Conservation (phyloP, 2,888 invertebrate genomes). For the Sphecodes monilicornis region DNA sequence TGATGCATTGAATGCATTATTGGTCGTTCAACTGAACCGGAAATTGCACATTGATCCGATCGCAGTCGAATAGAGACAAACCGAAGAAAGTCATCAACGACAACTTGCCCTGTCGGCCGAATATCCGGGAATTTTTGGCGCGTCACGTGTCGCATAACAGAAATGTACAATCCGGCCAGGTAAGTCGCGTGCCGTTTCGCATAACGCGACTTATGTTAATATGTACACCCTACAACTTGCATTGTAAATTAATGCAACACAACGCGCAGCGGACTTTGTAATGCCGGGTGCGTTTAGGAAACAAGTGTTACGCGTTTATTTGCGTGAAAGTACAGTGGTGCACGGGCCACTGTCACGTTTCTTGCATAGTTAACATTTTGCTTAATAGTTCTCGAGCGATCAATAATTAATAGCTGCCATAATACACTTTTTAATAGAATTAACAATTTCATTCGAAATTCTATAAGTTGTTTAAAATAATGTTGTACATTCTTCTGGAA, state of each 20-base stretch:
- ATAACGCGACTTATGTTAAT: slow-evolving; percentile 73
- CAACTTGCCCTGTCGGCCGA: not conserved
- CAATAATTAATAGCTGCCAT: not conserved
- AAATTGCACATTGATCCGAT: slow-evolving; percentile 13
- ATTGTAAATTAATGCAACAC: slow-evolving; percentile 67
- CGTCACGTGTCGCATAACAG: not conserved
- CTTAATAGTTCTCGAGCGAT: not conserved
- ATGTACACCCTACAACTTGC: slow-evolving; percentile 56
- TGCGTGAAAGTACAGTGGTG: slow-evolving; percentile 26
- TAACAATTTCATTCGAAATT: not conserved
- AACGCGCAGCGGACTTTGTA: slow-evolving; percentile 50
- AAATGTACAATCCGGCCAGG: slow-evolving; percentile 16
- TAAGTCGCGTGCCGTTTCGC: slow-evolving; percentile 69
- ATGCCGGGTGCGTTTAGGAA: slow-evolving; percentile 13
- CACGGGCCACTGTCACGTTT: not conserved
- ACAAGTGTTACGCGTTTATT: slow-evolving; percentile 28
- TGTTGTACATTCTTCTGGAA: not conserved
- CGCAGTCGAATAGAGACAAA: no score
- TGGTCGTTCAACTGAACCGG: not conserved
- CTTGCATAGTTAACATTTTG: not conserved
- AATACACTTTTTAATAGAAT: not conserved
- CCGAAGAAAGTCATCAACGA: slow-evolving; percentile 17
- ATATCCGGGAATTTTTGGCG: slow-evolving; percentile 27
- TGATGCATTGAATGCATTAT: not conserved
- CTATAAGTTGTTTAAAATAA: not conserved